phyloP scores from a whole-genome alignment of 2,888 invertebrate genomes.

The Pyrgus malvae region DNA sequence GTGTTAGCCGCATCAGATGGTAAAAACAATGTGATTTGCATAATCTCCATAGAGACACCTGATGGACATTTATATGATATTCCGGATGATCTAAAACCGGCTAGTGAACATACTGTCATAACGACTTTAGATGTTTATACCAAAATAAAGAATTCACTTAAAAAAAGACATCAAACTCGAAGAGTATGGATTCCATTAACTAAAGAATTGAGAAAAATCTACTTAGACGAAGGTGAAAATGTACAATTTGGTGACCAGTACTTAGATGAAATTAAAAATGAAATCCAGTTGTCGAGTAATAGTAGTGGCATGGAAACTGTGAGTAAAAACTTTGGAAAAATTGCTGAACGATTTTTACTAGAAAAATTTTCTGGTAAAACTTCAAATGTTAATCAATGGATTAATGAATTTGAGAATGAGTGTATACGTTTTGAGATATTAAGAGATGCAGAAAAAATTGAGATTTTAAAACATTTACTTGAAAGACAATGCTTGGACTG shows the following conservation, averaged over 20 bases:
- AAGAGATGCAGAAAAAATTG: slow-evolving; percentile 27
- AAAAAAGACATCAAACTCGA: slow-evolving; percentile 26
- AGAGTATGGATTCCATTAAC: slow-evolving; percentile 18
- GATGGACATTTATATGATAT: neutral
- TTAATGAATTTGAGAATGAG: slow-evolving; percentile 29
- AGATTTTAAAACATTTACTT: slow-evolving; percentile 19
- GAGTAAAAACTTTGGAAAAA: neutral
- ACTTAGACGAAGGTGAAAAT: slow-evolving; percentile 27
- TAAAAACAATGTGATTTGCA: neutral
- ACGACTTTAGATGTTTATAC: neutral
- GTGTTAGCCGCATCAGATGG: neutral
- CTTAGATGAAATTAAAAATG: slow-evolving; percentile 4
- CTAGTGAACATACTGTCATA: slow-evolving; percentile 16
- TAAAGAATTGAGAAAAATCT: slow-evolving; percentile 9
- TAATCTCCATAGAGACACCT: neutral
- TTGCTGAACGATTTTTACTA: neutral
- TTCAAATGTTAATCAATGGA: slow-evolving; percentile 26
- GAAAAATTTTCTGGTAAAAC: slow-evolving; percentile 21
- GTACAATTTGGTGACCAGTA: slow-evolving; percentile 25
- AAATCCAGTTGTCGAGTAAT: neutral
- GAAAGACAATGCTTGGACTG: slow-evolving; percentile 24
- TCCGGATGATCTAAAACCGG: neutral
- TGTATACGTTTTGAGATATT: slow-evolving; percentile 24
- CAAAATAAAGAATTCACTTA: slow-evolving; percentile 20
- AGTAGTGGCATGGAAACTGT: neutral